phyloP scores from a whole-genome alignment of 2,113 vertebrate genomes.

The Bucco capensis region DNA sequence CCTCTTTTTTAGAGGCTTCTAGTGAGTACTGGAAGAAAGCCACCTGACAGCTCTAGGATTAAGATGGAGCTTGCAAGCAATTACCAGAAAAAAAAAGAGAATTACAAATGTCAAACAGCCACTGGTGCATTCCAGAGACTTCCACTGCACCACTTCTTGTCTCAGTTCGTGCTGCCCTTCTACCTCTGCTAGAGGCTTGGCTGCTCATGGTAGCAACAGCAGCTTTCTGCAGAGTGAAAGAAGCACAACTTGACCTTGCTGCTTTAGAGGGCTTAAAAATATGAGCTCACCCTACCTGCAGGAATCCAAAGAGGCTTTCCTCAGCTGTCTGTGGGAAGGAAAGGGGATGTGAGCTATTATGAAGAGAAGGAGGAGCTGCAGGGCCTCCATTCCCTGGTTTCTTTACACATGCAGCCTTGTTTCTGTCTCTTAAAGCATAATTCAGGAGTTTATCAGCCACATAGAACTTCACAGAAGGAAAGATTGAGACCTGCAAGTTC shows the following conservation, averaged over 20 bases:
- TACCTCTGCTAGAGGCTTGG: neutral
- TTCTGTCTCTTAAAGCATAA: neutral
- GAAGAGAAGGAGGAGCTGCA: neutral
- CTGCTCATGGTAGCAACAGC: neutral
- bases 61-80: conserved; percentile 11
- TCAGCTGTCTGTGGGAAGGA: neutral
- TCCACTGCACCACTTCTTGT: neutral
- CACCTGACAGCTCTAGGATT: neutral
- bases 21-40: conserved; percentile 11
- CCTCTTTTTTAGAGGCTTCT: neutral
- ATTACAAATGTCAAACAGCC: neutral
- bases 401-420: neutral
- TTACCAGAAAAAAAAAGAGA: conserved; percentile 31
- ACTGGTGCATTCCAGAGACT: neutral
- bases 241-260: neutral
- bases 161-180: neutral
- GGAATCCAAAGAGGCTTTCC: neutral
- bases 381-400: neutral
- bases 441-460: neutral
- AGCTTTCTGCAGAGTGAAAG: neutral
- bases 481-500: neutral
- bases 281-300: neutral
- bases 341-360: neutral
- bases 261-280: neutral
- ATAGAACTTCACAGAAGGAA: neutral